A percentile compares a stretch with the other conserved stretches of the same genome.
phyloP scores from a whole-genome alignment of 2,888 invertebrate genomes.

The Nematopogon swammerdamellus region DNA sequence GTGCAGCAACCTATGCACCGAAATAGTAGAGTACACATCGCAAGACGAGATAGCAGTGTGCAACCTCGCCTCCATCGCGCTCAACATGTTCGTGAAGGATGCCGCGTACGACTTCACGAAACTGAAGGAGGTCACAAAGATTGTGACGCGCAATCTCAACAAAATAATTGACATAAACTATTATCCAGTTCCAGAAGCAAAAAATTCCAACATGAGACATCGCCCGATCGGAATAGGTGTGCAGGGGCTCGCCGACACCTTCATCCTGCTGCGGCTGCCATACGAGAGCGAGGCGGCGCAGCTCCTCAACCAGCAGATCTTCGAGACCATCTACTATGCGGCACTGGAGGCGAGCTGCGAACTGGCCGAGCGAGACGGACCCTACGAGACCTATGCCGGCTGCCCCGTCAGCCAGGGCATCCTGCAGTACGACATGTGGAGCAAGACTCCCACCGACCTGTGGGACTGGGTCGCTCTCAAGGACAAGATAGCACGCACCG shows the following conservation, averaged over 20 bases:
- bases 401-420: constrained; percentile 93
- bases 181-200: constrained; percentile 91
- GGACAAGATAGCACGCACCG: constrained; percentile 80
- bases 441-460: constrained; percentile 77
- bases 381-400: constrained; percentile 90
- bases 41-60: constrained; percentile 95
- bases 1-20: constrained; percentile 96
- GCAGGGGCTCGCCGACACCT: constrained; percentile 96
- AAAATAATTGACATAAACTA: constrained; percentile 96
- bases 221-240: constrained; percentile 91
- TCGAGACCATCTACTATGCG: constrained; percentile 97
- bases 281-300: constrained; percentile 88
- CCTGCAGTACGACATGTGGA: constrained; percentile 98
- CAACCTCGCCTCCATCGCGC: constrained; percentile 94
- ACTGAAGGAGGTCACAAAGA: constrained; percentile 83
- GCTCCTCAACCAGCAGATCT: constrained; percentile 89
- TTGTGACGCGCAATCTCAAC: constrained; percentile 87
- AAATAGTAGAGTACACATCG: constrained; percentile 93
- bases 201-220: constrained; percentile 81
- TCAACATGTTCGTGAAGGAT: constrained; percentile 90
- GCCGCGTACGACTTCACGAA: constrained; percentile 85
- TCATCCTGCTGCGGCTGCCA: constrained; percentile 88
- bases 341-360: constrained; percentile 96
- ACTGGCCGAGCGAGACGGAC: constrained; percentile 77
- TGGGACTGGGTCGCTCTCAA: constrained; percentile 90